These are phyloP conservation scores for Lepidurus arcticus DNA, from an alignment of 1,140 invertebrate genomes.

Conservation along the genomic window DNA sequence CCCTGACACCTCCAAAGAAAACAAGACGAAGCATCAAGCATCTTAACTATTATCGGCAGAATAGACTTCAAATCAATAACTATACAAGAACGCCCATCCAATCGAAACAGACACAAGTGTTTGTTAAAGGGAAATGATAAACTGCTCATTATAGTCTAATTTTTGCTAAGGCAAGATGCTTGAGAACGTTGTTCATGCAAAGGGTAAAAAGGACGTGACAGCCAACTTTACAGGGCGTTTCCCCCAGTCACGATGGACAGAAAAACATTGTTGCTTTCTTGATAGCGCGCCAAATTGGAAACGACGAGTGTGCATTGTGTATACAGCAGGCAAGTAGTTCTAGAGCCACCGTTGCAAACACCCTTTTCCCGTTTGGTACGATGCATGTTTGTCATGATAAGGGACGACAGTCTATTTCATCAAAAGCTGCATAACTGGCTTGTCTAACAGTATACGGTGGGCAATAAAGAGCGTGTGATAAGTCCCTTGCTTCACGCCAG, in stretches of 20 bases:
- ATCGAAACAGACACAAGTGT: background rate
- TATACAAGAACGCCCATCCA: background rate
- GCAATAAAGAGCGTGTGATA: background rate
- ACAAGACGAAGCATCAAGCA: background rate
- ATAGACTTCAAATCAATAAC: background rate
- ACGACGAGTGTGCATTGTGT: background rate
- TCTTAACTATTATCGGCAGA: background rate
- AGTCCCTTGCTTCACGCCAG: background rate
- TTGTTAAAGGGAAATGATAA: background rate
- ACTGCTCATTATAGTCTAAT: background rate
- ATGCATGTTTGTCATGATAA: background rate
- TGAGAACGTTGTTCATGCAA: background rate
- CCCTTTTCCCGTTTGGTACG: background rate
- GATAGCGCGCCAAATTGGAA: background rate
- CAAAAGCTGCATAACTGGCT: constrained; percentile 3
- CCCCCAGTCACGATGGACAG: background rate
- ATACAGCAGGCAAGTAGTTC: background rate
- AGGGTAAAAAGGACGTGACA: background rate
- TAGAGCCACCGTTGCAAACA: background rate
- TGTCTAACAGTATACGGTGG: background rate
- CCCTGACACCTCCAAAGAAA: background rate
- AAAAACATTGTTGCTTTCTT: background rate
- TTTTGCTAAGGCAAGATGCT: background rate
- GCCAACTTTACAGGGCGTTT: background rate
- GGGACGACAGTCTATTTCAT: background rate